A percentile compares a stretch with the other conserved stretches of the same genome.
phyloP scores from a whole-genome alignment of 2,888 invertebrate genomes.

The Ichneumon xanthorius region DNA sequence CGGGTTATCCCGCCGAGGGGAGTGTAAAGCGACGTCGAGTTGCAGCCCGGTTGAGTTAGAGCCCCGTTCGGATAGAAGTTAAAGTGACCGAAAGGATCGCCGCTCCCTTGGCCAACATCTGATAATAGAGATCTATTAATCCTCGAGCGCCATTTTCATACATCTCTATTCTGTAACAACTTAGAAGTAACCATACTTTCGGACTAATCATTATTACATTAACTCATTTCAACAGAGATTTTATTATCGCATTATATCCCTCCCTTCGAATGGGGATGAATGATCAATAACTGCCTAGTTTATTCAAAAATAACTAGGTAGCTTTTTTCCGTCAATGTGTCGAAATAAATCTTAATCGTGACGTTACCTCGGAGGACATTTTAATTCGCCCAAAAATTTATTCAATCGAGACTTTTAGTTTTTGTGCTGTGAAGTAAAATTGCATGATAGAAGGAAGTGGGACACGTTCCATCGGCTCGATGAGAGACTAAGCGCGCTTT shows the following conservation, averaged over 20 bases:
- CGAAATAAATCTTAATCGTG: no score
- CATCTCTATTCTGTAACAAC: neutral
- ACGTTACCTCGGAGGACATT: neutral
- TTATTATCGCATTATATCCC: neutral
- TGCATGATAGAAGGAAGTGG: slow-evolving; percentile 5
- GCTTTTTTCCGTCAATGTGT: neutral
- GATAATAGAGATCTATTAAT: slow-evolving; percentile 13
- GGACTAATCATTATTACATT: neutral
- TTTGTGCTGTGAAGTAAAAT: neutral
- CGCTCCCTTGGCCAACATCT: slow-evolving; percentile 82
- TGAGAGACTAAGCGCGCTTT: neutral
- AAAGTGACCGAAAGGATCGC: slow-evolving; percentile 81
- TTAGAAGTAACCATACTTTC: neutral
- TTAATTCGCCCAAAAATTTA: slow-evolving; percentile 21
- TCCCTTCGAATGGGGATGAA: neutral
- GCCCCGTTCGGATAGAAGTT: slow-evolving; percentile 84
- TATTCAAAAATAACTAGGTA: no score
- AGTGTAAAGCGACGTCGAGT: slow-evolving; percentile 74
- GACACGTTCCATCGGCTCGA: slow-evolving; percentile 10
- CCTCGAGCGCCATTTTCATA: neutral
- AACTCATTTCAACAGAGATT: neutral
- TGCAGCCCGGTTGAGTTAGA: slow-evolving; percentile 82
- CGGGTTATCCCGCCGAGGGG: slow-evolving; percentile 77
- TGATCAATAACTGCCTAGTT: neutral
- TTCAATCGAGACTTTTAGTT: neutral